Conservation (phyloP, 1,140 invertebrate species). For the Pseudomyrmex gracilis region DNA sequence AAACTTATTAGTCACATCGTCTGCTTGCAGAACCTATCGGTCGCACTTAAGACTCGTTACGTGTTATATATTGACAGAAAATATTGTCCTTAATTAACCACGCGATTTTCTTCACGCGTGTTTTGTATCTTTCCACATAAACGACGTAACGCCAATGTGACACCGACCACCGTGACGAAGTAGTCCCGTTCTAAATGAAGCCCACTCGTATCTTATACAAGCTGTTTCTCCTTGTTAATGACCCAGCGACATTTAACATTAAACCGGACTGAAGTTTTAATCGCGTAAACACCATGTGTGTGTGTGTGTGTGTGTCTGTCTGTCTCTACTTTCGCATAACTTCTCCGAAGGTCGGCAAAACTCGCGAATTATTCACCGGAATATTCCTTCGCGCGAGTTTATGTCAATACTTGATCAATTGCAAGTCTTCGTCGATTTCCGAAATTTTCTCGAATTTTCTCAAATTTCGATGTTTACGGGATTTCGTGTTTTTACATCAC, state of each 20-base stretch:
- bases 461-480: neutral
- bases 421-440: neutral
- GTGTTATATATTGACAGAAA: neutral
- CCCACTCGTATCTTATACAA: neutral
- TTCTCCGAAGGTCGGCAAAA: conserved; percentile 42
- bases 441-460: neutral
- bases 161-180: neutral
- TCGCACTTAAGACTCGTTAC: neutral
- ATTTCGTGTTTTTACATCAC: neutral
- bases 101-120: neutral
- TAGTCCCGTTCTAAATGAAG: conserved; percentile 1
- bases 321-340: conserved; percentile 22
- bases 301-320: neutral
- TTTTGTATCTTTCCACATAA: neutral
- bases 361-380: conserved; percentile 44
- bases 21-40: neutral
- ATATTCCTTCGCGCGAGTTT: neutral
- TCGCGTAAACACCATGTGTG: neutral
- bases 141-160: neutral
- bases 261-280: conserved; percentile 8
- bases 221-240: neutral
- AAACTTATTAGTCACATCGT: neutral
- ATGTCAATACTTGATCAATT: neutral
- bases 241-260: conserved; percentile 41
- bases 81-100: neutral